Evolutionary conservation across 2,113 vertebrate genomes (phyloP), one percentile per base, ranked within the genome.

Genomic region (Benitochromis conjunctus): DNA sequence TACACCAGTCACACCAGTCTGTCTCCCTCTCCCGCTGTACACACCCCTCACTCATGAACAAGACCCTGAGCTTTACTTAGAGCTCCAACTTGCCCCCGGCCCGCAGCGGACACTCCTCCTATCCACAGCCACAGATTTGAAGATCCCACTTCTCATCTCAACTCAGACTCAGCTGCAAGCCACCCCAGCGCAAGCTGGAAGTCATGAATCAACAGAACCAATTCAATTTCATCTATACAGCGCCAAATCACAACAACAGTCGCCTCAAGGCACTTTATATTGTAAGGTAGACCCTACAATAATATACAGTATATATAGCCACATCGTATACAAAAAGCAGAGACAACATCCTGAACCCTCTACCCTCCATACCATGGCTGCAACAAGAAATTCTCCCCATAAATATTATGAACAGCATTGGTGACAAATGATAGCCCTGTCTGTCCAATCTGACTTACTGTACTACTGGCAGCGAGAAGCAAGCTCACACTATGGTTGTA

Each of bases 241-340:
- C 6, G 0, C 60, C 60, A 64, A 64, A 38, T 38, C 19, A 38
- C 19, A 64, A 38, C 36, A 38, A n/a, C 12, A 1, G 31, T 36
- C 4, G 60, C 34, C 19, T 64, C 60, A 38, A 64, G 10, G 60
- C 11, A 19, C 19, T 38, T 64, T 64, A 12, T 38, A 64, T 64
- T 0, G 0, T 19, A 13, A 64, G 60, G 60, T 38, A 64, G 1
- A 13, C 0, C 10, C 6, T 64, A 64, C 31, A 36, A 1, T 62
- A 62, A 62, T 38, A 38, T 10, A 64, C n/a, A n/a, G n/a, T n/a
- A n/a, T 38, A 64, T 38, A 5, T 13, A 38, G 38, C n/a, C 1
- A 41, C 62, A 66, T 21, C 34, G 41, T 41, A 5, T 66, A 41
- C 11, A 66, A 66, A 38, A 66, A 66, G 34, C 62, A 41, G 34